phyloP scores from a whole-genome alignment of 2,113 vertebrate genomes.

The Scortum barcoo region DNA sequence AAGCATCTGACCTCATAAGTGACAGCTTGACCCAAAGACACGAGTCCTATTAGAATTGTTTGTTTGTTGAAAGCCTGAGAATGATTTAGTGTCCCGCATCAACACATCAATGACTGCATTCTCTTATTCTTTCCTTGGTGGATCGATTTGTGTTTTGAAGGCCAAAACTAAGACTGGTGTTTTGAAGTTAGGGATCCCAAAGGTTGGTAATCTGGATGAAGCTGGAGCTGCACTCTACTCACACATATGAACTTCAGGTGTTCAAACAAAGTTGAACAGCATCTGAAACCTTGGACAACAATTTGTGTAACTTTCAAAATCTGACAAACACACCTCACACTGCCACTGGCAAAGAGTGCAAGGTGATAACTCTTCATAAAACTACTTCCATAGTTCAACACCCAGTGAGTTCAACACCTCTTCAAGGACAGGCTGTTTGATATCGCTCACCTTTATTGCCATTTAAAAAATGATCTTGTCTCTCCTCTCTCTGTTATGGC shows the following conservation, averaged over 20 bases:
- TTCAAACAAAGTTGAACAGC: background rate
- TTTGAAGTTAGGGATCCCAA: background rate
- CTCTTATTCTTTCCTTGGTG: background rate
- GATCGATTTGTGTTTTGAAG: background rate
- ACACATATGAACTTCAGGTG: background rate
- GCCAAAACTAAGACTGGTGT: background rate
- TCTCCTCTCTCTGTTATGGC: background rate
- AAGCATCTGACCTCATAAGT: constrained; percentile 27
- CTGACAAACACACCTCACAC: background rate
- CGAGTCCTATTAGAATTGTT: too few species aligned
- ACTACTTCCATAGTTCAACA: background rate
- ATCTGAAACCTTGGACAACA: background rate
- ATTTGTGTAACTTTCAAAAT: background rate
- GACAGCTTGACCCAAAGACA: constrained; percentile 2
- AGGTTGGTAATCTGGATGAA: background rate
- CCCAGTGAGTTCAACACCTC: background rate
- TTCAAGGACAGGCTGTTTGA: background rate
- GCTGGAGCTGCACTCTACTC: background rate
- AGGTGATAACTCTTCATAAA: background rate
- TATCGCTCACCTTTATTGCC: background rate
- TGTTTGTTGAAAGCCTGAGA: background rate
- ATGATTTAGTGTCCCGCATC: background rate
- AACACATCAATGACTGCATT: background rate
- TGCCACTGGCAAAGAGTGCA: background rate
- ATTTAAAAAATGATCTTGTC: background rate